phyloP scores from a whole-genome alignment of 2,113 vertebrate species.

The Catharus bicknelli region DNA sequence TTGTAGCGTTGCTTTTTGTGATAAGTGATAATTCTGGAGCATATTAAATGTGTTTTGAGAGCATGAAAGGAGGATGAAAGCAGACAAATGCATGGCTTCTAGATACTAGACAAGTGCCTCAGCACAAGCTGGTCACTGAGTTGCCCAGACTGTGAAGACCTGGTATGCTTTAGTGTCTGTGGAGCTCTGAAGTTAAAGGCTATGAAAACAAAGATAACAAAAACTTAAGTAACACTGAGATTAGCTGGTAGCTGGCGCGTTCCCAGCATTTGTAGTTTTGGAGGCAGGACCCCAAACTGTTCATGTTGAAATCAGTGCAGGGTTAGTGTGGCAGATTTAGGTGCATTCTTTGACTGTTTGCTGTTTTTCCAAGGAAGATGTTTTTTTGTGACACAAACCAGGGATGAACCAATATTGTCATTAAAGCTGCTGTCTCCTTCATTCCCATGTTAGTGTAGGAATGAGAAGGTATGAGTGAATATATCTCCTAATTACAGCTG shows the following conservation, averaged over 20 bases:
- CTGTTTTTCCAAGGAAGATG: not conserved
- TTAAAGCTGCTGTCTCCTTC: not conserved
- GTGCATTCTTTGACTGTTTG: not conserved
- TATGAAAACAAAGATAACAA: not conserved
- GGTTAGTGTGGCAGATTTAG: not conserved
- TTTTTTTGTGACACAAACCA: not conserved
- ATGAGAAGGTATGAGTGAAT: not conserved
- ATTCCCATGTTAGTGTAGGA: not conserved
- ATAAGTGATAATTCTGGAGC: not conserved
- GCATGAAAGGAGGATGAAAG: rapidly evolving
- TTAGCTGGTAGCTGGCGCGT: not conserved
- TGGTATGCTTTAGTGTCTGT: not conserved
- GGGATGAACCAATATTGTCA: not conserved
- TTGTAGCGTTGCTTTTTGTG: not conserved
- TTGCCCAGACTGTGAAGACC: not conserved
- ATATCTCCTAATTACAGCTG: not conserved
- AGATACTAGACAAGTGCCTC: not conserved
- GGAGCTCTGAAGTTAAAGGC: not conserved
- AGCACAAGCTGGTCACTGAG: not conserved
- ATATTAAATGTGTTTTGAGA: not conserved
- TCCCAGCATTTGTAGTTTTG: not conserved
- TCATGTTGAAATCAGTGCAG: not conserved
- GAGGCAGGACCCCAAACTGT: not conserved
- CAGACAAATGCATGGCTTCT: not conserved
- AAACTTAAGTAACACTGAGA: not conserved